A percentile compares a stretch with the other conserved stretches of the same genome.
phyloP scores from a whole-genome alignment of 2,888 invertebrate species.

The Uloborus plumipes region DNA sequence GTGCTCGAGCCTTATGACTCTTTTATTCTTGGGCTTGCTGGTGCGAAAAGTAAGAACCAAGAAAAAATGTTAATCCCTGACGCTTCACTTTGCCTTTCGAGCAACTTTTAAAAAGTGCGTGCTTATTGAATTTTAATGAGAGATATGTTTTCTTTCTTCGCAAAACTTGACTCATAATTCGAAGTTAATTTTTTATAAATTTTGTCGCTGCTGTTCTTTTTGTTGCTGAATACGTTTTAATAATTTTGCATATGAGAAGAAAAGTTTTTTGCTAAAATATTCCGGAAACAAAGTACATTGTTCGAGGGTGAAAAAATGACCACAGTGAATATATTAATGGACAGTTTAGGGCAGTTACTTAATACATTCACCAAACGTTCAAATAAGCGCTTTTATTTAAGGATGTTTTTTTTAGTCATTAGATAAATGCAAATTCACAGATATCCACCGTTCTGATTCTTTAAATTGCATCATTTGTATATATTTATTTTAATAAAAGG shows the following conservation, averaged over 20 bases:
- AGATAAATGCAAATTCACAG: slow-evolving; percentile 47
- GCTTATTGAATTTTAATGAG: slow-evolving; percentile 62
- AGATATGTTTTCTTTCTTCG: slow-evolving; percentile 35
- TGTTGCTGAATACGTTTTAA: slow-evolving; percentile 59
- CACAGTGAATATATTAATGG: slow-evolving; percentile 61
- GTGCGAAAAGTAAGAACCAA: slow-evolving; percentile 41
- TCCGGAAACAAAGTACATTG: slow-evolving; percentile 59
- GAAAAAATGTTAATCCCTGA: slow-evolving; percentile 46
- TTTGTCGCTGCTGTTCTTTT: slow-evolving; percentile 48
- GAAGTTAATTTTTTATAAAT: slow-evolving; percentile 63
- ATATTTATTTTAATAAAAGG: background rate
- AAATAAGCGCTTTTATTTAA: slow-evolving; percentile 49
- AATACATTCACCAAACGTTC: slow-evolving; percentile 29
- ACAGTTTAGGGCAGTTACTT: slow-evolving; percentile 53
- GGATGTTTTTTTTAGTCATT: slow-evolving; percentile 34
- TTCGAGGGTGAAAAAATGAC: slow-evolving; percentile 31
- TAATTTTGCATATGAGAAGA: slow-evolving; percentile 51
- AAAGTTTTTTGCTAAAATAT: slow-evolving; percentile 57
- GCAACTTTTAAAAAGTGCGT: slow-evolving; percentile 53
- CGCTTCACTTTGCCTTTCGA: slow-evolving; percentile 28
- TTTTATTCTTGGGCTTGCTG: slow-evolving; percentile 42
- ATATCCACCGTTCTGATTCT: slow-evolving; percentile 8
- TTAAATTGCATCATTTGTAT: background rate
- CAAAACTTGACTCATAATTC: slow-evolving; percentile 60
- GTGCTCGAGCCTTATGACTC: slow-evolving; percentile 36